Conservation (phyloP, 2,113 vertebrate genomes). For the Benthochromis sp. region DNA sequence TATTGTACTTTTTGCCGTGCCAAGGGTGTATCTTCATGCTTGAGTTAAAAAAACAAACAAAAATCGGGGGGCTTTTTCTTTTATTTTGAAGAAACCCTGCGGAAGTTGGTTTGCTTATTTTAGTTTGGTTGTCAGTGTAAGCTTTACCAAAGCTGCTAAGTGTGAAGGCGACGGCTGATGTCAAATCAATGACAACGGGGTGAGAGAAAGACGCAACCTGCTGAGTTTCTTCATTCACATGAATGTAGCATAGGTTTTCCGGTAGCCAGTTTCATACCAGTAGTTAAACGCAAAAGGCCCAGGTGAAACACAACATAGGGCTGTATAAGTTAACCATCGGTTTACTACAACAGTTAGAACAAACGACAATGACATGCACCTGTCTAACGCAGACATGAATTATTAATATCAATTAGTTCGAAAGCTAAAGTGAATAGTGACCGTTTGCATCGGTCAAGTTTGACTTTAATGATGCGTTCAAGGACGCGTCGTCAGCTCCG, state of each 20-base stretch:
- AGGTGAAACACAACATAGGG: background rate
- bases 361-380: background rate
- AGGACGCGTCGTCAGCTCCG: background rate
- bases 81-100: background rate
- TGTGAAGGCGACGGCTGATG: background rate
- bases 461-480: conserved; percentile 6
- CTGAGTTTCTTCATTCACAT: background rate
- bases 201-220: background rate
- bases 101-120: background rate
- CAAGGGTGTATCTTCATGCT: background rate
- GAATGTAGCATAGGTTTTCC: background rate
- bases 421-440: background rate
- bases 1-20: background rate
- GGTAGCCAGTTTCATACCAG: background rate
- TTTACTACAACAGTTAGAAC: background rate
- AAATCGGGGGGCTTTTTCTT: background rate
- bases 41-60: background rate
- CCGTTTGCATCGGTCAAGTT: background rate
- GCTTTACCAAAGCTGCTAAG: background rate
- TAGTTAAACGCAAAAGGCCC: background rate
- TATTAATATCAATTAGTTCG: background rate
- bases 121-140: accelerated
- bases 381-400: background rate
- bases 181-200: conserved; percentile 22
- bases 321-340: background rate